Evolutionary conservation across 2,888 invertebrate species (phyloP).

Genomic region (Pimpla rufipes): DNA sequence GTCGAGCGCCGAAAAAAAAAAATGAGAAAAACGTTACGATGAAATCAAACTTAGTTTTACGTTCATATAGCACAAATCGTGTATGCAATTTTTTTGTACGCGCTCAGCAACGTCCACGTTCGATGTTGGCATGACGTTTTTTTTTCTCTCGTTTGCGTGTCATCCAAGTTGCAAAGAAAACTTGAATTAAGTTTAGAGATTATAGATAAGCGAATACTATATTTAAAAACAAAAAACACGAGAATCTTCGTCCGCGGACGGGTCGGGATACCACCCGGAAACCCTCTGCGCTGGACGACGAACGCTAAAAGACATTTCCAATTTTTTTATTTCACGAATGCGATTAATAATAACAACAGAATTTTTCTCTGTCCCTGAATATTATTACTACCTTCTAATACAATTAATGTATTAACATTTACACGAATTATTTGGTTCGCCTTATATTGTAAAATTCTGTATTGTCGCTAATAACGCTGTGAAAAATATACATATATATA

Average conservation of each 20-base stretch:
- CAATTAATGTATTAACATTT: constrained; percentile 83
- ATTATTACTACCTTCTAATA: constrained; percentile 74
- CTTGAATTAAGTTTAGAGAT: constrained; percentile 60
- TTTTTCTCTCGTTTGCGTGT: constrained; percentile 54
- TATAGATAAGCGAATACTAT: constrained; percentile 66
- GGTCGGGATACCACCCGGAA: constrained; percentile 38
- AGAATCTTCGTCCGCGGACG: constrained; percentile 54
- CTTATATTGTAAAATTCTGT: constrained; percentile 81
- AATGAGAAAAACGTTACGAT: constrained; percentile 52
- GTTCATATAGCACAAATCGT: constrained; percentile 74
- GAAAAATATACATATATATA: constrained; percentile 74
- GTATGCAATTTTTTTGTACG: constrained; percentile 62
- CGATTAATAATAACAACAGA: constrained; percentile 70
- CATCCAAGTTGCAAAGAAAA: constrained; percentile 63
- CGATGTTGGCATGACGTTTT: constrained; percentile 48
- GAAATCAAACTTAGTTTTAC: constrained; percentile 77
- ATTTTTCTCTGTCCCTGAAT: constrained; percentile 65
- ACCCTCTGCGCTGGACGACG: constrained; percentile 37
- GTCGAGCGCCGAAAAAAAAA: constrained; percentile 15
- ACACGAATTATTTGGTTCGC: constrained; percentile 75
- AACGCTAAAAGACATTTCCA: constrained; percentile 76
- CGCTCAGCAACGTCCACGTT: constrained; percentile 46
- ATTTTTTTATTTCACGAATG: constrained; percentile 69
- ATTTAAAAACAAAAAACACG: constrained; percentile 57
- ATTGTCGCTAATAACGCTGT: constrained; percentile 83